Conservation (phyloP, 2,888 invertebrate species). For the Drosophila parthenogenetica region DNA sequence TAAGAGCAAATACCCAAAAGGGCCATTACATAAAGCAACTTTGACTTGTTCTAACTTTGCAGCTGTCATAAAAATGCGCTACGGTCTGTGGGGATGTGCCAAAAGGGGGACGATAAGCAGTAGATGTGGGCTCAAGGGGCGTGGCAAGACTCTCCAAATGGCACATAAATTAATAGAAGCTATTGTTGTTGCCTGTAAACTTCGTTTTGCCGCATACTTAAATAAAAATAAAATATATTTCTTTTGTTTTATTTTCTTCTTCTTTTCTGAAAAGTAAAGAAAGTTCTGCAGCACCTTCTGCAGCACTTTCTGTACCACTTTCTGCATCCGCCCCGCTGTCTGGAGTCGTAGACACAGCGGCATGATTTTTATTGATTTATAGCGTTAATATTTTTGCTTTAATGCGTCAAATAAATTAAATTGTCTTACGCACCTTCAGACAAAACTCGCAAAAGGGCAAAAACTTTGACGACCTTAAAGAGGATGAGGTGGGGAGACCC, state of each 20-base stretch:
- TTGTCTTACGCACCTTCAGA: slow-evolving; percentile 77
- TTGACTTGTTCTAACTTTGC: slow-evolving; percentile 60
- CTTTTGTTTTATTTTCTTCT: neutral
- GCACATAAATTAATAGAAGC: slow-evolving; percentile 74
- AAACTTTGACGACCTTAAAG: slow-evolving; percentile 61
- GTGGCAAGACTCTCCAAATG: slow-evolving; percentile 47
- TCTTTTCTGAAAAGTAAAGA: slow-evolving; percentile 35
- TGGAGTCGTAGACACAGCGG: slow-evolving; percentile 20
- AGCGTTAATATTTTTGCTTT: slow-evolving; percentile 77
- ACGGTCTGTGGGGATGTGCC: slow-evolving; percentile 19
- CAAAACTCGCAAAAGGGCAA: slow-evolving; percentile 46
- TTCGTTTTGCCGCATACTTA: slow-evolving; percentile 56
- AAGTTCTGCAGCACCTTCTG: slow-evolving; percentile 29
- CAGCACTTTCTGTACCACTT: neutral
- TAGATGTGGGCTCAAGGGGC: neutral
- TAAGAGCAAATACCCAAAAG: slow-evolving; percentile 33
- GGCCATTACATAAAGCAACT: slow-evolving; percentile 52
- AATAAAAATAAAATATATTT: slow-evolving; percentile 59
- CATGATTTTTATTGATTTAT: slow-evolving; percentile 71
- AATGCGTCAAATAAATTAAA: slow-evolving; percentile 80
- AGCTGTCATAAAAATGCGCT: slow-evolving; percentile 68
- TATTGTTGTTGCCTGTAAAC: slow-evolving; percentile 43
- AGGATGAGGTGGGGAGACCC: neutral
- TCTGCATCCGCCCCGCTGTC: neutral
- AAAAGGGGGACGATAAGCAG: slow-evolving; percentile 1